phyloP scores from a whole-genome alignment of 2,113 vertebrate genomes.

The Silurus meridionalis region DNA sequence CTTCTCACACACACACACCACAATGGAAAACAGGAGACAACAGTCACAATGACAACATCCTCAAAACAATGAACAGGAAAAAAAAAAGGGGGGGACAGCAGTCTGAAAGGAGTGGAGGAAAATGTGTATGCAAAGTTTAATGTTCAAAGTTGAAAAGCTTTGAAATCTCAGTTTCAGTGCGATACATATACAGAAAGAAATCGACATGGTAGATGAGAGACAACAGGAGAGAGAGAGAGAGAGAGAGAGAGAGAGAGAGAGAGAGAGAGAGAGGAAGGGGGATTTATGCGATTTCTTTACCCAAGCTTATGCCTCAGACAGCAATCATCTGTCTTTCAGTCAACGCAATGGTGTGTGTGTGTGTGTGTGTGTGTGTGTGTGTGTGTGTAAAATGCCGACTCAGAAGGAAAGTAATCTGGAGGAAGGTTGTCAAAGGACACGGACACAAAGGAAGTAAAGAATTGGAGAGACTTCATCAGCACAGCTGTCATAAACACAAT shows the following conservation, averaged over 20 bases:
- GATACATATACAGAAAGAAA: constrained; percentile 18
- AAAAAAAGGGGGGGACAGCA: constrained; percentile 40
- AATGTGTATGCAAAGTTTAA: constrained; percentile 14
- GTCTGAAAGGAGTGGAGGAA: background rate
- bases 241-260: constrained; percentile 18
- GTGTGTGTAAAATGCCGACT: constrained; percentile 42
- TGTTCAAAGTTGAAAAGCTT: constrained; percentile 25
- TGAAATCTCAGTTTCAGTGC: constrained; percentile 35
- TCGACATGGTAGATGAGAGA: background rate
- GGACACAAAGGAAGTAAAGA: constrained; percentile 44
- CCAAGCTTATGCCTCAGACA: constrained; percentile 27
- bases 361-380: constrained; percentile 1
- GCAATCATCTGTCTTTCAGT: constrained; percentile 42
- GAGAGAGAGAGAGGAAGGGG: background rate
- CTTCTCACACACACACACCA: background rate
- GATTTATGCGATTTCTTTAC: constrained; percentile 23
- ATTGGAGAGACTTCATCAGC: constrained; percentile 36
- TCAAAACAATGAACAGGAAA: constrained; percentile 28
- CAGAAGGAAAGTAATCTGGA: constrained; percentile 40
- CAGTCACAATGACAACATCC: constrained; percentile 1
- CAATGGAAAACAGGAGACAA: background rate
- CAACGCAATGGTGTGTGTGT: background rate
- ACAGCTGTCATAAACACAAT: constrained; percentile 37
- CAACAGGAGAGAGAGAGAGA: background rate
- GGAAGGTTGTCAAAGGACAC: constrained; percentile 36